Evolutionary conservation across 2,113 vertebrate species (phyloP).

Genomic region (Dermatemys mawii): DNA sequence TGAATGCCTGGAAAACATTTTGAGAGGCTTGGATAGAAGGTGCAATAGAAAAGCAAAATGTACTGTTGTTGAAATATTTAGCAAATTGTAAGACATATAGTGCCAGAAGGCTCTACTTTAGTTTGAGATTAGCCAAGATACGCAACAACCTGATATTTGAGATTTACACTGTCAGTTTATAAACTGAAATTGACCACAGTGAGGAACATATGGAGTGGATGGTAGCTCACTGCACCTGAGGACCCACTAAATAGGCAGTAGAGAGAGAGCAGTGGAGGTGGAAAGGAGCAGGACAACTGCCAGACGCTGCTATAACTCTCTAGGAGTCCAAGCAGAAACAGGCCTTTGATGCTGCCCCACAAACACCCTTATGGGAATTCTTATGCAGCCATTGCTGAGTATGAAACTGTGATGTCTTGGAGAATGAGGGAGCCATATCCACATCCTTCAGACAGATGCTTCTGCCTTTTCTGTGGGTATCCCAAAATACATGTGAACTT

Average conservation of each 20-base stretch:
- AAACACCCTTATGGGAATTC: neutral
- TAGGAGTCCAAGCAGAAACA: neutral
- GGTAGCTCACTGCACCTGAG: neutral
- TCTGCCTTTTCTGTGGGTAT: neutral
- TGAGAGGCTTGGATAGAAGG: constrained; percentile 27
- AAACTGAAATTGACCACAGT: constrained; percentile 11
- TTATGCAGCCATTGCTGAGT: neutral
- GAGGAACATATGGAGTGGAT: neutral
- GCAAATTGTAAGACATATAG: constrained; percentile 35
- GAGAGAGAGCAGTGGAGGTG: neutral
- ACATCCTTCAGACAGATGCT: neutral
- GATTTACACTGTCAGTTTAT: neutral
- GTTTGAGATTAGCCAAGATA: constrained; percentile 10
- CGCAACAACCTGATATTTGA: constrained; percentile 33
- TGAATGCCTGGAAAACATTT: neutral
- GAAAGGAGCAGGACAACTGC: neutral
- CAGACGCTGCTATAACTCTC: neutral
- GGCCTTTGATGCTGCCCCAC: neutral
- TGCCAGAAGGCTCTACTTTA: neutral
- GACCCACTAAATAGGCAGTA: neutral
- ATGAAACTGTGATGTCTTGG: neutral
- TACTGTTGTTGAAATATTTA: neutral
- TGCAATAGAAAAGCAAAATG: constrained; percentile 32
- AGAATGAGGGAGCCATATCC: neutral
- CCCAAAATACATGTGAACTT: neutral